Conservation (phyloP, 2,113 vertebrate genomes). For the Cranoglanis bouderius region DNA sequence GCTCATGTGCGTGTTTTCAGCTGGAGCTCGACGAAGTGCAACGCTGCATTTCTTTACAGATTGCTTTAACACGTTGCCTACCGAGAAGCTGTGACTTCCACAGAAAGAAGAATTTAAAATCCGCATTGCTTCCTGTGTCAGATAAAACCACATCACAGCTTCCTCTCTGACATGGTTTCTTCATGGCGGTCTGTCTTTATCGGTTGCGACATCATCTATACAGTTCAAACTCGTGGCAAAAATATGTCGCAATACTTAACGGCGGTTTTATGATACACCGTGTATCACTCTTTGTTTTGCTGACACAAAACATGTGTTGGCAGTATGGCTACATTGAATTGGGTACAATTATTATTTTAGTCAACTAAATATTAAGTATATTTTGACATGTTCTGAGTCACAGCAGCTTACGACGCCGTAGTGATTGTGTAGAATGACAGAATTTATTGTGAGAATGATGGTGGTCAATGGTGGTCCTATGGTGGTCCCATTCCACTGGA, state of each 20-base stretch:
- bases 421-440: background rate
- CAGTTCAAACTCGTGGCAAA: background rate
- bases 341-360: no score
- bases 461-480: background rate
- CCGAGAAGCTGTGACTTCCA: background rate
- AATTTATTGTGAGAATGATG: background rate
- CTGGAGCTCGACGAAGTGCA: background rate
- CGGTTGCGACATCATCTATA: background rate
- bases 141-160: background rate
- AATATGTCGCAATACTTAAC: background rate
- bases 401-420: background rate
- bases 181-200: background rate
- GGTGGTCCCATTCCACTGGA: background rate
- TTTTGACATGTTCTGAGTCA: background rate
- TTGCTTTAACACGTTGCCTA: background rate
- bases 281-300: background rate
- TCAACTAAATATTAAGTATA: no score
- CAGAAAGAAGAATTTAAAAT: slow-evolving; percentile 4
- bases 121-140: slow-evolving; percentile 4
- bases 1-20: background rate
- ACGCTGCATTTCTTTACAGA: background rate
- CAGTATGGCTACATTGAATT: no score
- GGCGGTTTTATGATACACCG: background rate
- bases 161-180: background rate
- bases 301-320: background rate